Base-by-base conservation (phyloP, 2,888 invertebrate species). In the Malacosoma neustria region DNA sequence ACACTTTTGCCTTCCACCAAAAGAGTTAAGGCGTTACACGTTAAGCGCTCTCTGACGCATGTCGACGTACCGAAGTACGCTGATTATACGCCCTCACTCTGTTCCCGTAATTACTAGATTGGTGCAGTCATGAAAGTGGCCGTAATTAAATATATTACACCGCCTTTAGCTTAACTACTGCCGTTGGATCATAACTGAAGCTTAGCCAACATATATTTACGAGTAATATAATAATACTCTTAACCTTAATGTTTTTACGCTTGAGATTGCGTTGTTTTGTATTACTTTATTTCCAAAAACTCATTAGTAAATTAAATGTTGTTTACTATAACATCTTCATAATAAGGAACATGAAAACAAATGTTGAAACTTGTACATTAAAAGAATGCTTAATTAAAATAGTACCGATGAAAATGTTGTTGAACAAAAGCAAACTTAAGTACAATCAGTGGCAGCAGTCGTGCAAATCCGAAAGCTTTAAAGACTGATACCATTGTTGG, bases 71-170 rank as follows among this genome's bases (percentile, higher is more conserved):
- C 72, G 76, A 80, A 80, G 77, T 73, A 69, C 67, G 62, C 79
- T 77, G 77, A 80, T 80, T 84, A 76, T 73, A 70, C 67, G 62
- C 60, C 63, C 65, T 54, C 61, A 61, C 71, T 65, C 70, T 72
- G 67, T 72, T 71, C 70, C 41, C 62, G 62, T 82, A 82, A 82
- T 84, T 82, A 72, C 74, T 69, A 79, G 72, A 81, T 77, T 77
- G 75, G 70, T 63, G 72, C 69, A 74, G 71, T 64, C 67, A n/a
- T 72, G 67, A 52, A 66, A 75, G 75, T 79, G 71, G 61, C 68
- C 59, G 67, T 77, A 80, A 80, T 81, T 81, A 81, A 82, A 79
- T 76, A 70, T 70, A 74, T 75, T 72, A 71, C 65, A 66, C 70
- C 61, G 56, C 63, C 61, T 72, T 66, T 61, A 57, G 48, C 59